Evolutionary conservation across 2,797 vertebrate species (phyloP), one percentile per base, ranked within the genome.

Genomic region (Peromyscus attwateri): DNA sequence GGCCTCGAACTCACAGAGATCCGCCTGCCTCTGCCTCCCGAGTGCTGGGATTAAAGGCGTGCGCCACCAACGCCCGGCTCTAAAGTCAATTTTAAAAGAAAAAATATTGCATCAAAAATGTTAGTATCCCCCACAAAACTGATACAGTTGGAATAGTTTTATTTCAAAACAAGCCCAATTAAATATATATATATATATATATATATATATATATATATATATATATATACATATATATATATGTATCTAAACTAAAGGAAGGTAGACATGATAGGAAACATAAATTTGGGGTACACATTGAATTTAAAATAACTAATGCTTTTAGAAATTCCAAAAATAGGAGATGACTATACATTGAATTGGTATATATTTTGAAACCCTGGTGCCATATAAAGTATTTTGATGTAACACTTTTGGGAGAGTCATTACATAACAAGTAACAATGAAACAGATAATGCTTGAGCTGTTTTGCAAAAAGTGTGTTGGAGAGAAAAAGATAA

Each of bases 371-470:
- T 85, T 97, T 96, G 2, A 68, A 75, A n/a, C 31, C 17, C 62
- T 79, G 52, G 60, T 79, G 1, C 16, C 27, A 37, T 23, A 6
- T 79, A 9, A 11, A 21, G 40, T 84, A 27, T 43, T 96, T 96
- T 92, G 92, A 94, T 93, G 2, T 97, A 37, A 71, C 1, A 64
- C 71, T 96, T 43, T 52, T 95, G 37, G 29, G 0, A 2, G 73
- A 64, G 95, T 85, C 96, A 7, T 95, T n/a, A 52, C 83, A 1
- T 66, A 95, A 95, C 19, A 96, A 95, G 93, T 34, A 37, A 97
- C 82, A 31, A 96, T 23, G 13, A 91, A 91, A 17, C 10, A 97
- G 66, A 91, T 95, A 52, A 89, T 97, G 23, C 94, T 98, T 96
- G 92, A 68, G 6, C 91, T 97, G 9, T 87, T 68, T 68, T 97